These are phyloP conservation scores for Megastigmus dorsalis DNA, from an alignment of 2,888 invertebrate species.

Conservation along the genomic window DNA sequence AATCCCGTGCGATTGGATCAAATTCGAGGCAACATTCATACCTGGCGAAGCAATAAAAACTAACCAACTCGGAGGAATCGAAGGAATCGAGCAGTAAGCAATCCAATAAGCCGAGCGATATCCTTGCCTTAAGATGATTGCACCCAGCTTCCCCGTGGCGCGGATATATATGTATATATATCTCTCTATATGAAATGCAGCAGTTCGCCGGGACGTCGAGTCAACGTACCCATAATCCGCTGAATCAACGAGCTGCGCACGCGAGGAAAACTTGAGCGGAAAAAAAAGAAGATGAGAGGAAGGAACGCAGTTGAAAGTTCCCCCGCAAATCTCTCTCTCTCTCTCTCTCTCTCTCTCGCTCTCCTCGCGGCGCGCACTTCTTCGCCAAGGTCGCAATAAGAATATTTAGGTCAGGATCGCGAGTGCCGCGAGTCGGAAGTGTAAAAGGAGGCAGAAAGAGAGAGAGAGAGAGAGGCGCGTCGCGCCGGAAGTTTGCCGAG, in stretches of 20 bases:
- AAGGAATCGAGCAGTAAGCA: neutral
- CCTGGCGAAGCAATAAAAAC: no score
- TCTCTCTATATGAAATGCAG: no score
- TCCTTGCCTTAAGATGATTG: no score
- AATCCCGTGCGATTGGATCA: no score
- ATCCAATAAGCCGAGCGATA: neutral
- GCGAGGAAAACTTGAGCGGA: slow-evolving; percentile 27
- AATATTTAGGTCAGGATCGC: slow-evolving; percentile 57
- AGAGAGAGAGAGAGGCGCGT: slow-evolving; percentile 28
- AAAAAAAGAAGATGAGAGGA: neutral
- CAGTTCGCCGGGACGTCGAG: neutral
- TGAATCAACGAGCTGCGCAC: slow-evolving; percentile 33
- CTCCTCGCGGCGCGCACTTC: slow-evolving; percentile 13
- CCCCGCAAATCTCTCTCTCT: slow-evolving; percentile 7
- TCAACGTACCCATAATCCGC: slow-evolving; percentile 50
- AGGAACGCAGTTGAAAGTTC: neutral
- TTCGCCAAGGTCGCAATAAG: slow-evolving; percentile 55
- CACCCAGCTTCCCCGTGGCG: no score
- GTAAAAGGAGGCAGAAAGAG: slow-evolving; percentile 52
- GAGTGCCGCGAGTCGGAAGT: slow-evolving; percentile 44
- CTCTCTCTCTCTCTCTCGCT: no score
- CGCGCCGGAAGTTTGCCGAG: slow-evolving; percentile 52
- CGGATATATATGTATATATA: no score
- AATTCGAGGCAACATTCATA: no score
- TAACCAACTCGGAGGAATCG: neutral